Evolutionary conservation across 1,140 invertebrate genomes (phyloP), one percentile per base, ranked within the genome.

Genomic region (Drosophila parabipectinata): DNA sequence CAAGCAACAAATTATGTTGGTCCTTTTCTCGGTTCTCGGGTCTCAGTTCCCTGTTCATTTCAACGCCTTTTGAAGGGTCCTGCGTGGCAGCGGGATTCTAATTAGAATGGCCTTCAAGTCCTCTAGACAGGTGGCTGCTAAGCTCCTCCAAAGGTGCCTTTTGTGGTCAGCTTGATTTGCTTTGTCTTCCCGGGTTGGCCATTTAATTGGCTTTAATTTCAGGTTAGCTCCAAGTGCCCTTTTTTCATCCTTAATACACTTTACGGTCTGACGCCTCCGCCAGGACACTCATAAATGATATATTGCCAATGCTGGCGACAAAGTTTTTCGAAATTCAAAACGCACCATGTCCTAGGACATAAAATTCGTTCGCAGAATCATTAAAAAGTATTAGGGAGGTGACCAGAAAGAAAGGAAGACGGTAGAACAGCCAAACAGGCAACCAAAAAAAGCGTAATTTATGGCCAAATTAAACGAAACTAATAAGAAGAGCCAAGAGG

Each of bases 401-500:
- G 71, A 47, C 32, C 52, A 21, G n/a, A 10, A 52, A 21, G 47
- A 58, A 14, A 18, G 21, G 39, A 52, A 18, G 15, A 28, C 3
- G 21, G 21, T 21, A 32, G 28, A 50, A 62, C 32, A 72, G 26
- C 28, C 14, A n/a, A 61, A 37, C 15, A 28, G 21, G 26, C 24
- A 48, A 28, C 69, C 41, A 12, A 75, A 66, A 74, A 71, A 75
- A 82, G 77, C 74, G 71, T 88, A 88, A 85, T 85, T 85, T 85
- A 88, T 85, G 82, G 78, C 71, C 77, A 79, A 85, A 85, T 85
- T 85, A 88, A 85, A 82, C 82, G 82, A 78, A 85, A 85, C 82
- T 85, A 85, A 85, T 85, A 85, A 63, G 74, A 85, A 82, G 87
- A 82, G 79, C 79, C 75, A 71, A 47, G 44, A 3, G 41, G 14